These are phyloP conservation scores for Hystrix brachyura DNA, from an alignment of 2,113 vertebrate genomes.

Conservation along the genomic window DNA sequence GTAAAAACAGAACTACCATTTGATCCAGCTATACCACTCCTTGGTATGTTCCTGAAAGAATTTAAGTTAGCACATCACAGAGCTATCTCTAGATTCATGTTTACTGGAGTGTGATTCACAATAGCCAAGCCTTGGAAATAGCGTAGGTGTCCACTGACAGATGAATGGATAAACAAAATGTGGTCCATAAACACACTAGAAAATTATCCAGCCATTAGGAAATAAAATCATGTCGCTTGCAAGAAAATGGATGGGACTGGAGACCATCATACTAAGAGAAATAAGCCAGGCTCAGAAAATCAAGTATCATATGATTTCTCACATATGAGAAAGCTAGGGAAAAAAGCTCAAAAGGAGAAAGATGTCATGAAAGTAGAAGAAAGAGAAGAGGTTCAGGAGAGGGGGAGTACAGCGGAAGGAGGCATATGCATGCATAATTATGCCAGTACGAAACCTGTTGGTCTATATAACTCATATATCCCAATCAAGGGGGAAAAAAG, in stretches of 20 bases:
- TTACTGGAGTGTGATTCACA: background rate
- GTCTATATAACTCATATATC: background rate
- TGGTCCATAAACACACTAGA: background rate
- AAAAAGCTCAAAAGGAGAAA: background rate
- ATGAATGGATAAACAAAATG: background rate
- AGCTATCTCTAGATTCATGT: background rate
- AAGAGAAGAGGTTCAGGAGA: background rate
- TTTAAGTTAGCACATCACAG: background rate
- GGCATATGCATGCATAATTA: no score
- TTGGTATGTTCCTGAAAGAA: background rate
- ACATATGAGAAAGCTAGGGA: background rate
- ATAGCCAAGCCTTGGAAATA: background rate
- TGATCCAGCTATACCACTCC: background rate
- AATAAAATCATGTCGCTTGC: background rate
- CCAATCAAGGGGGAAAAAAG: background rate
- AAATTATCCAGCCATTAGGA: background rate
- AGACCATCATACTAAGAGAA: background rate
- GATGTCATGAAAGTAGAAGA: background rate
- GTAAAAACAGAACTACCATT: background rate
- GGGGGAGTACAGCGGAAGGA: background rate
- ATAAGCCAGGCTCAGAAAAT: background rate
- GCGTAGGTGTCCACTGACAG: background rate
- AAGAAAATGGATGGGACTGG: background rate
- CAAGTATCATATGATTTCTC: background rate
- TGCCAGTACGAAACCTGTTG: background rate